A percentile compares a stretch with the other conserved stretches of the same genome.
These are phyloP conservation scores for Shargacucullia verbasci DNA, from an alignment of 2,888 invertebrate genomes.

Conservation along the genomic window DNA sequence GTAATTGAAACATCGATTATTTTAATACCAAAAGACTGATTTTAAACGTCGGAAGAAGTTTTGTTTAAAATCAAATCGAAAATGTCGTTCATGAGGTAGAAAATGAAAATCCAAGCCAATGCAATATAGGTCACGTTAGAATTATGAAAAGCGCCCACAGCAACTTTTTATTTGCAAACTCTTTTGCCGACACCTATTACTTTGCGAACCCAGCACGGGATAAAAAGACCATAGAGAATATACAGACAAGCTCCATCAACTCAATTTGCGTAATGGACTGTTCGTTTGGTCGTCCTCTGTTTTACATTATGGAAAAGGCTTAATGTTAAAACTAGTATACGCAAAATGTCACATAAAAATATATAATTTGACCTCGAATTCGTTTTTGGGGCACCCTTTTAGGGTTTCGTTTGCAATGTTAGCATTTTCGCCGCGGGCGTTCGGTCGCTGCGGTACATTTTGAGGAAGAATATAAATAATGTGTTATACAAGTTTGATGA, in stretches of 20 bases:
- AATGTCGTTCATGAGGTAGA: too few relatives aligned
- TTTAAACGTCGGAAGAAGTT: too few relatives aligned
- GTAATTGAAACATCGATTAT: too few relatives aligned
- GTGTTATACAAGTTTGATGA: conserved; percentile 8
- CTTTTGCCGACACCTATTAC: conserved; percentile 34
- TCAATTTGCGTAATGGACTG: conserved; percentile 55
- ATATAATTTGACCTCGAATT: conserved; percentile 41
- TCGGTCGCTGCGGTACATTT: conserved; percentile 19
- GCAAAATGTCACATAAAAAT: conserved; percentile 38
- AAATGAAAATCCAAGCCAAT: background rate
- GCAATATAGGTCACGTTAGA: conserved; percentile 36
- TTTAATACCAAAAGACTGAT: too few relatives aligned
- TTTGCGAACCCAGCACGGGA: conserved; percentile 6
- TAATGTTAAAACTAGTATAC: conserved; percentile 40
- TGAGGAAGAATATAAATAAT: conserved; percentile 37
- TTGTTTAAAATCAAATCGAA: too few relatives aligned
- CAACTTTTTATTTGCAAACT: conserved; percentile 36
- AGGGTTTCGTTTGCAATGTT: conserved; percentile 30
- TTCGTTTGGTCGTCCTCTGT: conserved; percentile 34
- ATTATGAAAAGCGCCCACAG: conserved; percentile 33
- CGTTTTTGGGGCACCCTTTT: conserved; percentile 30
- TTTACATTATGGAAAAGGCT: conserved; percentile 36
- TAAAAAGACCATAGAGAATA: conserved; percentile 33
- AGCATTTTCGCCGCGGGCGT: conserved; percentile 45
- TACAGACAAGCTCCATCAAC: conserved; percentile 19